These are phyloP conservation scores for Thera britannica DNA, from an alignment of 2,888 invertebrate genomes.

Conservation along the genomic window DNA sequence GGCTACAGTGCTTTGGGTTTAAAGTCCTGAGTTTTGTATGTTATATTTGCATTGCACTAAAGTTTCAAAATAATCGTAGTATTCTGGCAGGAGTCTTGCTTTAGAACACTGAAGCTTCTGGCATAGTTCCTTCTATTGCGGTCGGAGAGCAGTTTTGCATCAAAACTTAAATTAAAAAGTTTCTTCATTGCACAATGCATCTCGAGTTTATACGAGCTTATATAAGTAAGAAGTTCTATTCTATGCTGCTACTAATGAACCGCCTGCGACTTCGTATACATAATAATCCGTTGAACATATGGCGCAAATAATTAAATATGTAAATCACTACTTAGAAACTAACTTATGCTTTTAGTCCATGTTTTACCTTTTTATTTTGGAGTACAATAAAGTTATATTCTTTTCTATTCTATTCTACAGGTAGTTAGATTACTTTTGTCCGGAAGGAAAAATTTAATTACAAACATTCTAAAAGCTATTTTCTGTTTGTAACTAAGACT, in stretches of 20 bases:
- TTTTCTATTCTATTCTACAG: no score
- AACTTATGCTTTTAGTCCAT: no score
- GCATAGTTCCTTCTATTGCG: slow-evolving; percentile 10
- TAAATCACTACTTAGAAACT: no score
- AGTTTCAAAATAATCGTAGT: not conserved
- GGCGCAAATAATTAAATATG: no score
- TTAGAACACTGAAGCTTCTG: not conserved
- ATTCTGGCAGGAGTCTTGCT: not conserved
- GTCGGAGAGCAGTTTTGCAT: slow-evolving; percentile 19
- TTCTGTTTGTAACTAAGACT: slow-evolving; percentile 14
- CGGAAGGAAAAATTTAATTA: not conserved
- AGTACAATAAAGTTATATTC: no score
- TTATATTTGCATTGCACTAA: not conserved
- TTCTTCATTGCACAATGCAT: slow-evolving; percentile 41
- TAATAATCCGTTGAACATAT: no score
- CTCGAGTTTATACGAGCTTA: slow-evolving; percentile 22
- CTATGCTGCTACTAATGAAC: not conserved
- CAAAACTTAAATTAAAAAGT: slow-evolving; percentile 41
- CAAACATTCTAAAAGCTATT: slow-evolving; percentile 5
- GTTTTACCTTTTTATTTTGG: no score
- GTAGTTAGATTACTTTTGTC: not conserved
- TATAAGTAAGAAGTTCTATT: not conserved
- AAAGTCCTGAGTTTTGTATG: no score
- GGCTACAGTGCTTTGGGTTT: no score
- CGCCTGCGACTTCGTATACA: no score